Evolutionary conservation across 2,113 vertebrate species (phyloP), one percentile per base, ranked within the genome.

Genomic region (Dolichotis patagonum): DNA sequence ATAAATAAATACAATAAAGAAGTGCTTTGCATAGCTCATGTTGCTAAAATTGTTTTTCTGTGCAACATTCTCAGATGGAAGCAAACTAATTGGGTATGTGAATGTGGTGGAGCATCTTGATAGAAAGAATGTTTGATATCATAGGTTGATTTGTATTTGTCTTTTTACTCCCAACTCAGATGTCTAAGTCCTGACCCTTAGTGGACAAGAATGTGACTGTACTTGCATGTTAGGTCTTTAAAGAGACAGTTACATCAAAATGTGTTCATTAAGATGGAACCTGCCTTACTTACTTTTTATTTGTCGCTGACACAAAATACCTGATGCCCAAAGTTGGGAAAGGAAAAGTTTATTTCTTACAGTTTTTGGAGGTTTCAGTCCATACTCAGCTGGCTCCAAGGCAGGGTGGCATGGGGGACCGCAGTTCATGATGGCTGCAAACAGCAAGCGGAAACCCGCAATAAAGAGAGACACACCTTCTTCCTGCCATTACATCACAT

Each of bases 121-220:
- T 78, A n/a, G 6, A 67, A 49, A 19, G 24, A 46, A 43, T 32
- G 1, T 5, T 16, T 30, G 20, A 4, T 30, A 0, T n/a, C n/a
- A n/a, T 30, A 7, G 24, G 26, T 38, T 56, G 54, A 38, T 30
- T 56, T 7, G 17, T n/a, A 3, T 6, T 35, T 26, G 5, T 43
- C 19, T 28, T 43, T 5, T 46, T 52, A 6, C 35, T 32, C 26
- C 35, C 30, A 86, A 32, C 20, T 49, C 43, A 38, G 16, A n/a
- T 16, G 35, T 10, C 2, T 13, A 20, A 22, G 1, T 58, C 16
- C n/a, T n/a, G 5, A n/a, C n/a, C n/a, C n/a, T n/a, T n/a, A 52
- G n/a, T 8, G 43, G 4, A 2, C 80, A 28, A 43, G 63, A 30
- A 87, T n/a, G 2, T 73, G 4, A 52, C 13, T 12, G 3, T 41